phyloP scores from a whole-genome alignment of 2,797 vertebrate genomes.

The Dicrostonyx torquatus region DNA sequence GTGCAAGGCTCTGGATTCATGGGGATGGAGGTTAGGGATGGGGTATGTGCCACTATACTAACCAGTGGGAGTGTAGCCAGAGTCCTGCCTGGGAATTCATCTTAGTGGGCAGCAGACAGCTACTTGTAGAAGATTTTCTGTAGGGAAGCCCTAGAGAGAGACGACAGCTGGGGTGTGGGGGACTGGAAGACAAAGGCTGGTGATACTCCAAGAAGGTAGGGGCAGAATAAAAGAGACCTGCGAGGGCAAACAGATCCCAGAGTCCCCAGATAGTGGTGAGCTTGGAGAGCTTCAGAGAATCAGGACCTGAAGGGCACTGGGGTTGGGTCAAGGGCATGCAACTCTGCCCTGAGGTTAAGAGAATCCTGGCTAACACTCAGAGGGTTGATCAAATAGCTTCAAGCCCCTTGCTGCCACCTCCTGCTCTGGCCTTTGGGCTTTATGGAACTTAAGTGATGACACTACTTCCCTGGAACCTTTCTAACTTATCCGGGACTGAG shows the following conservation, averaged over 20 bases:
- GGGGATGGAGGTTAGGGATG: too few species aligned
- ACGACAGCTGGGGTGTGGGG: not conserved
- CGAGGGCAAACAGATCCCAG: not conserved
- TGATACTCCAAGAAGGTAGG: not conserved
- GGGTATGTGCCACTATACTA: not conserved
- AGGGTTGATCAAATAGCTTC: accelerated
- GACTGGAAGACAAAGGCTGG: not conserved
- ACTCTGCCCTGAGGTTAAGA: not conserved
- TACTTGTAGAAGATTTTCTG: not conserved
- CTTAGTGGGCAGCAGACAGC: too few species aligned
- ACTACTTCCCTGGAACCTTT: not conserved
- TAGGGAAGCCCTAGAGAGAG: not conserved
- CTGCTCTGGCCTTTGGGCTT: not conserved
- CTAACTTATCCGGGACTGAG: not conserved
- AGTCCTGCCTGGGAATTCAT: not conserved
- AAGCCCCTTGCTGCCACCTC: not conserved
- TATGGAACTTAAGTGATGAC: not conserved
- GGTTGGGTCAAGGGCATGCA: accelerated
- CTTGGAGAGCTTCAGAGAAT: not conserved
- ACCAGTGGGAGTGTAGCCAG: not conserved
- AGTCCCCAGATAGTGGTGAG: too few species aligned
- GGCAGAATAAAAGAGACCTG: not conserved
- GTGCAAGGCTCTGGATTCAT: not conserved
- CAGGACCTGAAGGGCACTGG: not conserved
- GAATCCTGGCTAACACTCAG: not conserved